Conservation (phyloP, 1,140 invertebrate species). For the Phymorhynchus buccinoides region DNA sequence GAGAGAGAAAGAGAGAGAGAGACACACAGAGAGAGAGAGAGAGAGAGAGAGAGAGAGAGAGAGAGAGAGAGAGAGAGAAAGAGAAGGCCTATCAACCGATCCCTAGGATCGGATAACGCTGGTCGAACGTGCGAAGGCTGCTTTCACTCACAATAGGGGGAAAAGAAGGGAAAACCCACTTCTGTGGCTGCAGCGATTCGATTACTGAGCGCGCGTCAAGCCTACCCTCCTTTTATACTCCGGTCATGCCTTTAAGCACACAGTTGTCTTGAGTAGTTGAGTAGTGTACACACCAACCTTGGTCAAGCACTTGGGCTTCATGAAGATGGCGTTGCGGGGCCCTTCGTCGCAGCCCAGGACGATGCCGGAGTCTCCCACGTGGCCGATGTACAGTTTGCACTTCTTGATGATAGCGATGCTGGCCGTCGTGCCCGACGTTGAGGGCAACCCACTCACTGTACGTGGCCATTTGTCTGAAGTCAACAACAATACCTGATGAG, state of each 20-base stretch:
- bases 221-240: too few species aligned
- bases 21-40: neutral
- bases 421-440: slow-evolving; percentile 96
- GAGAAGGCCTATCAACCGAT: too few species aligned
- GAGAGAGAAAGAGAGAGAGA: too few species aligned
- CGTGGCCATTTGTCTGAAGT: slow-evolving; percentile 84
- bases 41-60: neutral
- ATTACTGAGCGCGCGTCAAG: too few species aligned
- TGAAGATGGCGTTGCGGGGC: slow-evolving; percentile 33
- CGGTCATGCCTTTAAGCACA: too few species aligned
- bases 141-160: too few species aligned
- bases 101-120: too few species aligned
- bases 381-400: slow-evolving; percentile 96
- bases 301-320: slow-evolving; percentile 50
- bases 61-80: neutral
- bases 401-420: slow-evolving; percentile 94
- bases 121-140: too few species aligned
- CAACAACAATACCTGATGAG: too few species aligned
- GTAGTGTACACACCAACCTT: too few species aligned
- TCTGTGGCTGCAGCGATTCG: too few species aligned
- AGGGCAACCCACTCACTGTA: slow-evolving; percentile 91
- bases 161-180: too few species aligned
- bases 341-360: slow-evolving; percentile 80
- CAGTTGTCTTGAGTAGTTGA: neutral
- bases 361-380: slow-evolving; percentile 97